Conservation (phyloP, 2,797 vertebrate species). For the Cirrhinus mrigala region DNA sequence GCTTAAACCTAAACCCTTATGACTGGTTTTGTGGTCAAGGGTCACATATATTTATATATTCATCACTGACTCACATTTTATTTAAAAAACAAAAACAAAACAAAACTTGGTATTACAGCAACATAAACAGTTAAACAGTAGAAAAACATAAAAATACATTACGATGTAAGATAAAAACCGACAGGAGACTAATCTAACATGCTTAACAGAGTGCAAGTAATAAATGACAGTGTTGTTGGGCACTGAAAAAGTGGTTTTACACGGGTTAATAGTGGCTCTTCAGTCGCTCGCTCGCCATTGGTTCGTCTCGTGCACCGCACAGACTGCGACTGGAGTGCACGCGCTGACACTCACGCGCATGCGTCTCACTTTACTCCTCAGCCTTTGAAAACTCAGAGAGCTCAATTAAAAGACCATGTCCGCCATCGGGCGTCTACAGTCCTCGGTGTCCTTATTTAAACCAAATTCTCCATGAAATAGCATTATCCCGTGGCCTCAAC, state of each 20-base stretch:
- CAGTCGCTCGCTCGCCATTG: slow-evolving; percentile 69
- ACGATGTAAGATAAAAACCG: neutral
- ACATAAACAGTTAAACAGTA: neutral
- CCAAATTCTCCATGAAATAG: slow-evolving; percentile 86
- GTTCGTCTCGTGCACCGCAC: slow-evolving; percentile 68
- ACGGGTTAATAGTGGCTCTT: slow-evolving; percentile 63
- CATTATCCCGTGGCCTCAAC: slow-evolving; percentile 82
- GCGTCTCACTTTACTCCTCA: slow-evolving; percentile 76
- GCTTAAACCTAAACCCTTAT: too few relatives aligned
- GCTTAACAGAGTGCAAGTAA: too few relatives aligned
- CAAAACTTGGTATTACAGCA: neutral
- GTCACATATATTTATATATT: neutral
- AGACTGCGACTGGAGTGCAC: slow-evolving; percentile 68
- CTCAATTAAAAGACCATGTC: slow-evolving; percentile 87
- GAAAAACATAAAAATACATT: neutral
- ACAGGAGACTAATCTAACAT: neutral
- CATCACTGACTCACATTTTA: neutral
- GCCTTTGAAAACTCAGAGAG: slow-evolving; percentile 83
- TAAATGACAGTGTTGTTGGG: neutral
- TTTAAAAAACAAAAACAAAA: neutral
- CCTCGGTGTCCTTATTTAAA: slow-evolving; percentile 74
- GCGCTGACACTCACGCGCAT: slow-evolving; percentile 76
- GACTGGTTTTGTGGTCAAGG: too few relatives aligned
- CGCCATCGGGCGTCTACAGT: slow-evolving; percentile 77
- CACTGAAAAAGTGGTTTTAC: neutral